Evolutionary conservation across 2,888 invertebrate species (phyloP), one percentile per base, ranked within the genome.

Genomic region (Melieria crassipennis): DNA sequence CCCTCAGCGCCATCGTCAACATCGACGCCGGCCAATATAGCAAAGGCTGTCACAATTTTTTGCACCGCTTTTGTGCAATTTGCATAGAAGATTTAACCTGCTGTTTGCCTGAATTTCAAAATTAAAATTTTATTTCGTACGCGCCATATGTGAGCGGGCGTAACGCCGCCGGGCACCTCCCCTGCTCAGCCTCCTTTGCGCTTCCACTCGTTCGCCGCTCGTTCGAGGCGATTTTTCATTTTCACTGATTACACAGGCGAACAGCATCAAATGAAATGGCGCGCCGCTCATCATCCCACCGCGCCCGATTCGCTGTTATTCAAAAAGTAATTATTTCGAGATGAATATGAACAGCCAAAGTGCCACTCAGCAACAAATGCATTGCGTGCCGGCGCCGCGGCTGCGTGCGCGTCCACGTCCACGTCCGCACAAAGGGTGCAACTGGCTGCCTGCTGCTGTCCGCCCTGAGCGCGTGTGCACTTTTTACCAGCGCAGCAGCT

Each of bases 81-180:
- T 77, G 71, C 78, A 77, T 76, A 78, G 75, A 79, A 80, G 78
- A 79, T 82, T 79, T 79, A 80, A 83, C 83, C 82, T 83, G 80
- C 78, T 83, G 79, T 82, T 83, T 75, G 83, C 79, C 78, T 81
- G 82, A 82, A 82, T 82, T 82, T 82, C 77, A 80, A 82, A 82
- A 82, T 82, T 82, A 83, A 82, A 82, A 82, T 83, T 69, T 64
- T 56, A 82, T 82, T 69, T 64, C 57, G 65, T 57, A 50, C 55
- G 60, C 63, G 50, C 80, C 82, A 84, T 83, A 82, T 84, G 82
- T 75, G 79, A 77, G 76, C 76, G 76, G 80, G 75, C 75, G 75
- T 77, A 67, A 72, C 73, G 55, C 65, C 45, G 13, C 61, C 71
- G 52, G 65, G 70, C 71, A 55, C 71, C 62, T 47, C 62, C 70